Evolutionary conservation across 2,888 invertebrate genomes (phyloP).

Genomic region (Troglohyphantes excavatus): DNA sequence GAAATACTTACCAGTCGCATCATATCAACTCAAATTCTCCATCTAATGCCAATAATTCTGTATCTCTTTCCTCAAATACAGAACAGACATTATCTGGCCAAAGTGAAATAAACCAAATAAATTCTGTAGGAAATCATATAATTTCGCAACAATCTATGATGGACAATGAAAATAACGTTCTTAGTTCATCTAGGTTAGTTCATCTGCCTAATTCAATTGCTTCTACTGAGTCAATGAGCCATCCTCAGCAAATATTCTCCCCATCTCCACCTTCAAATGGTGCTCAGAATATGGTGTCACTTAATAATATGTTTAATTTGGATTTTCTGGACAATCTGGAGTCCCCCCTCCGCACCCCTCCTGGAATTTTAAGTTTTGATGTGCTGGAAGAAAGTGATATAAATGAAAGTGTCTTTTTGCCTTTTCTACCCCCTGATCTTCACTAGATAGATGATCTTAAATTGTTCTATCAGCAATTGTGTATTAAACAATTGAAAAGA

Average conservation of each 20-base stretch:
- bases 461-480: too few species aligned
- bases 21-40: constrained; percentile 51
- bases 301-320: constrained; percentile 87
- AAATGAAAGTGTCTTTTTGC: too few species aligned
- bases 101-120: background rate
- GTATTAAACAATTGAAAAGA: too few species aligned
- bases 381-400: constrained; percentile 34
- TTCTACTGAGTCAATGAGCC: constrained; percentile 80
- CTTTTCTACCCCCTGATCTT: too few species aligned
- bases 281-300: constrained; percentile 38
- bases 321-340: constrained; percentile 91
- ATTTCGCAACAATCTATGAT: constrained; percentile 28
- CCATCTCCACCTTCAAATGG: constrained; percentile 20
- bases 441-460: too few species aligned
- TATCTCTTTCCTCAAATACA: background rate
- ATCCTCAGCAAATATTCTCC: constrained; percentile 81
- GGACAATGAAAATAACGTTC: background rate
- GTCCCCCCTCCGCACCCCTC: constrained; percentile 46
- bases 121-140: constrained; percentile 30
- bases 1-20: constrained; percentile 26
- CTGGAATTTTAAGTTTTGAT: constrained; percentile 56
- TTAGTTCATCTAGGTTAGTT: constrained; percentile 15
- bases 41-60: background rate
- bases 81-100: background rate
- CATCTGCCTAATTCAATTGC: constrained; percentile 68